Percentiles rank a stretch among this genome's conserved stretches.
phyloP scores from a whole-genome alignment of 2,888 invertebrate species.

The Calameuta pallipes region DNA sequence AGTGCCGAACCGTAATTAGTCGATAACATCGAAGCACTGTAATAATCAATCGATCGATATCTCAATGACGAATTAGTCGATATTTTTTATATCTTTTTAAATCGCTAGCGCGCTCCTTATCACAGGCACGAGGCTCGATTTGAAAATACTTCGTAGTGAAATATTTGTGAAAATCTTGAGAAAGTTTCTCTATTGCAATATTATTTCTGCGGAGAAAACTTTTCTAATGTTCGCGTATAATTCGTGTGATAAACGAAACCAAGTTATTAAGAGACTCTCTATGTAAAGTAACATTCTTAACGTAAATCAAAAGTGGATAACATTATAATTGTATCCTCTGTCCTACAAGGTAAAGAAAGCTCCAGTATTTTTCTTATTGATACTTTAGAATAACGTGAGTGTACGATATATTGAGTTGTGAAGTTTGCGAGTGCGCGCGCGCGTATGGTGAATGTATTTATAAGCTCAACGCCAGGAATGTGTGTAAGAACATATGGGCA shows the following conservation, averaged over 20 bases:
- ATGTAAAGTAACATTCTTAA: neutral
- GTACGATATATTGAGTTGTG: neutral
- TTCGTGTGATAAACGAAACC: neutral
- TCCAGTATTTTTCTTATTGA: neutral
- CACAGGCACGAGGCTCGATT: neutral
- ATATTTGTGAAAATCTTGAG: neutral
- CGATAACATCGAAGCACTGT: neutral
- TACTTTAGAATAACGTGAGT: neutral
- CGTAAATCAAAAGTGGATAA: neutral
- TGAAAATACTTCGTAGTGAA: neutral
- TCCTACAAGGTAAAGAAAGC: neutral
- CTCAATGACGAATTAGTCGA: neutral
- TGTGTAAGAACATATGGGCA: neutral
- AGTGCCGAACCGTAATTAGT: neutral
- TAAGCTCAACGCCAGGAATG: neutral
- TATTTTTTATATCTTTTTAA: neutral
- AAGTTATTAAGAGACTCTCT: neutral
- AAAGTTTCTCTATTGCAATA: neutral
- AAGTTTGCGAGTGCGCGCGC: neutral
- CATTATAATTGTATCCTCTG: neutral
- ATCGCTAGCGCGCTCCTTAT: neutral
- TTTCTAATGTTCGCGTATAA: neutral
- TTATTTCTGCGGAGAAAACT: neutral
- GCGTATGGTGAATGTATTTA: neutral
- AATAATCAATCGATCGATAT: neutral